Conservation (phyloP, 2,113 vertebrate genomes). For the Cebus imitator region DNA sequence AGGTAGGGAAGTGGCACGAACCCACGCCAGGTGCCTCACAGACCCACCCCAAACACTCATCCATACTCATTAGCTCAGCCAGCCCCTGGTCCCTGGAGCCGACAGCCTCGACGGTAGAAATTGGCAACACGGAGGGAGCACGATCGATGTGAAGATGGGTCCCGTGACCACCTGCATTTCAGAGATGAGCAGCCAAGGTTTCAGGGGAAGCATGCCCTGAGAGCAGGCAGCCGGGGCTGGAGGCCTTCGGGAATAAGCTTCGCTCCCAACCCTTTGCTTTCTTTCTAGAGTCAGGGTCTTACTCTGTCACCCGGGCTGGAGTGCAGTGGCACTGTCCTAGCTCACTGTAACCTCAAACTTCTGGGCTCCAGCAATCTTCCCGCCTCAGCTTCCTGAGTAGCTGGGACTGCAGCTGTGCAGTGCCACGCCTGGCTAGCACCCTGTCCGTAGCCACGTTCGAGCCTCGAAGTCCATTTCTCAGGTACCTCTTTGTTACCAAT, state of each 20-base stretch:
- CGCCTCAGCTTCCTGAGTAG: no score
- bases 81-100: not conserved
- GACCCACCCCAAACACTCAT: fast-evolving
- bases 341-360: no score
- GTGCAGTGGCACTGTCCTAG: no score
- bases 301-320: no score
- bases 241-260: not conserved
- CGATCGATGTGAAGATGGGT: not conserved
- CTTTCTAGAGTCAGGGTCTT: no score
- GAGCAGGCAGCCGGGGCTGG: not conserved
- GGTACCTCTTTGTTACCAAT: not conserved
- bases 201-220: fast-evolving
- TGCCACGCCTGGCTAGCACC: no score
- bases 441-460: not conserved
- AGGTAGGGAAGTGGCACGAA: fast-evolving
- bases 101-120: fast-evolving
- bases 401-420: no score
- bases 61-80: not conserved
- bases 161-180: not conserved
- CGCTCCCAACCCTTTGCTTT: not conserved
- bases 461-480: not conserved
- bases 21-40: not conserved
- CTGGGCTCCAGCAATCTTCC: no score
- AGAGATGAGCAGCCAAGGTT: no score
- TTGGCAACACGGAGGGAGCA: fast-evolving